phyloP scores from a whole-genome alignment of 2,888 invertebrate genomes.

The Hirtodrosophila duncani region DNA sequence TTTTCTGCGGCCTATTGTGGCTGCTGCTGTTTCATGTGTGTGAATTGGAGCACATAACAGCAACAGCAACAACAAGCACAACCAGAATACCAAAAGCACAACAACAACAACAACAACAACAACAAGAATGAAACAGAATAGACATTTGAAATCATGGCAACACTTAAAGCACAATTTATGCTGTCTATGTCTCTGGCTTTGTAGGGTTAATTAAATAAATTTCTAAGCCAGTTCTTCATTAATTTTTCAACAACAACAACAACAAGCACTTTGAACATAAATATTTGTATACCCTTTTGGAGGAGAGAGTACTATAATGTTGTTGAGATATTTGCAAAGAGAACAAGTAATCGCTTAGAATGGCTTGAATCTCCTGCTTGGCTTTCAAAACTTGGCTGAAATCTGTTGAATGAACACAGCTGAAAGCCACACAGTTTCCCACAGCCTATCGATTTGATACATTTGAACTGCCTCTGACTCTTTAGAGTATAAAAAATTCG shows the following conservation, averaged over 20 bases:
- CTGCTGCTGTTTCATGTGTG: slow-evolving; percentile 20
- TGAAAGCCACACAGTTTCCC: too few species aligned
- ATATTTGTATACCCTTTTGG: slow-evolving; percentile 28
- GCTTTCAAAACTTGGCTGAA: too few species aligned
- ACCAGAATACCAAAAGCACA: slow-evolving; percentile 6
- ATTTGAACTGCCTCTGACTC: too few species aligned
- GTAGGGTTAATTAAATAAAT: slow-evolving; percentile 63
- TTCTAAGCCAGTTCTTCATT: slow-evolving; percentile 30
- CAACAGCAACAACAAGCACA: slow-evolving; percentile 15
- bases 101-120: background rate
- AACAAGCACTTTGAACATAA: slow-evolving; percentile 43
- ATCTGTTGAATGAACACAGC: too few species aligned
- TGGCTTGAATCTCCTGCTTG: too few species aligned
- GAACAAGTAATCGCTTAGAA: too few species aligned
- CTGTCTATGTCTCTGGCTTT: slow-evolving; percentile 34
- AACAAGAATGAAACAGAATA: slow-evolving; percentile 16
- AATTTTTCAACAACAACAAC: slow-evolving; percentile 38
- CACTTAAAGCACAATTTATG: slow-evolving; percentile 65
- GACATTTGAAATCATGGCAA: slow-evolving; percentile 50
- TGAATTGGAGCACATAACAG: slow-evolving; percentile 53
- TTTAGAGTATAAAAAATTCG: too few species aligned
- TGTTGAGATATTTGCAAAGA: too few species aligned
- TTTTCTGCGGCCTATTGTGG: slow-evolving; percentile 23
- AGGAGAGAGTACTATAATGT: slow-evolving; percentile 24
- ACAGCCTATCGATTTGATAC: too few species aligned